These are phyloP conservation scores for Augochlorella aurata DNA, from an alignment of 2,888 invertebrate genomes.

Conservation along the genomic window DNA sequence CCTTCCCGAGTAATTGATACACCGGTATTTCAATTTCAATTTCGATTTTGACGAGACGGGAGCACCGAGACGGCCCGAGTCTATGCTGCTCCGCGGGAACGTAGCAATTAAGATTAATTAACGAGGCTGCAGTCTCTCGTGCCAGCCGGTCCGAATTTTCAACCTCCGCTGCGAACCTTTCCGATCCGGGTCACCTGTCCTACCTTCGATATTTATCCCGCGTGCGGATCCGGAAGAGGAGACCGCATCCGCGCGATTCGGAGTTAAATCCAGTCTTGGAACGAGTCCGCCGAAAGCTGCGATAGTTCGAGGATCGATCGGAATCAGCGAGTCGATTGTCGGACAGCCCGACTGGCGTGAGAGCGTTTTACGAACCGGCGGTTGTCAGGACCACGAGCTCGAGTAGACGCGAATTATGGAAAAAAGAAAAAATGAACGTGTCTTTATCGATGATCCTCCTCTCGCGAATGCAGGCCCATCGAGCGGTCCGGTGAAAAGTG, in stretches of 20 bases:
- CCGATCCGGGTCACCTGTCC: neutral
- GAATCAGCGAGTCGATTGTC: constrained; percentile 46
- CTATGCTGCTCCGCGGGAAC: neutral
- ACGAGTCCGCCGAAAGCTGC: constrained; percentile 21
- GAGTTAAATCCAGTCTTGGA: neutral
- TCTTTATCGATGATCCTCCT: constrained; percentile 42
- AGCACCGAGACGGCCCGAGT: neutral
- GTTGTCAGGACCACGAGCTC: constrained; percentile 58
- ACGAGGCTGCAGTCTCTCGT: neutral
- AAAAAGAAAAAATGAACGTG: constrained; percentile 42
- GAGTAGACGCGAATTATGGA: constrained; percentile 32
- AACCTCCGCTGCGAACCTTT: neutral
- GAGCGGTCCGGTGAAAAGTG: constrained; percentile 53
- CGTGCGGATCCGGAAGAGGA: too few species aligned
- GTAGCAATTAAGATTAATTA: neutral
- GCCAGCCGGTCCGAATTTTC: neutral
- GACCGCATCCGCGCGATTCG: too few species aligned
- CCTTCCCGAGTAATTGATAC: neutral
- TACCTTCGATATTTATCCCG: neutral
- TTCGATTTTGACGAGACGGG: neutral
- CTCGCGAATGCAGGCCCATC: constrained; percentile 50
- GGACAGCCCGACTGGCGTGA: constrained; percentile 45
- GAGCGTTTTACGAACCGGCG: constrained; percentile 34
- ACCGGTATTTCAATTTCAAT: constrained; percentile 1
- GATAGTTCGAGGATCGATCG: constrained; percentile 34